Base-by-base conservation (phyloP, 2,113 vertebrate species). In the Perca schrenkii region DNA sequence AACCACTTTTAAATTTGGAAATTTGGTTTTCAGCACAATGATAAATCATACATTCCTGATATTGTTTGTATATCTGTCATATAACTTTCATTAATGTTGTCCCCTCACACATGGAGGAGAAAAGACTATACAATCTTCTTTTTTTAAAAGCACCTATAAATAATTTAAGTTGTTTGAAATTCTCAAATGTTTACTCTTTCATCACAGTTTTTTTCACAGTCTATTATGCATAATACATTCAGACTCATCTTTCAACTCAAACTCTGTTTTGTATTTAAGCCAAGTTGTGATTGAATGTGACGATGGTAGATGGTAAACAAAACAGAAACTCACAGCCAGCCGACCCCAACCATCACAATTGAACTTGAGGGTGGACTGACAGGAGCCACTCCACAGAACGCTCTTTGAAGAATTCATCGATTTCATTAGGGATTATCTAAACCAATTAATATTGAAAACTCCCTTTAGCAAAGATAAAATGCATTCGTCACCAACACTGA, bases 331-430 rank as follows among this genome's bases (percentile, higher is more conserved):
- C n/a, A n/a, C n/a, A n/a, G n/a, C n/a, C n/a, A n/a, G n/a, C n/a
- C n/a, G n/a, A n/a, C n/a, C n/a, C n/a, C n/a, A n/a, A n/a, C n/a
- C n/a, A n/a, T n/a, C n/a, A n/a, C n/a, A n/a, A n/a, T n/a, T n/a
- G 66, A 73, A 64, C 43, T 36, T 7, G 66, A 67, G 6, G 28
- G 10, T 19, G 53, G 58, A 72, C 82, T 75, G 86, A 80, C 74
- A 74, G 40, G 19, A 28, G 43, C 15, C 0, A 17, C n/a, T 47
- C 58, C 3, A 0, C 56, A n/a, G 58, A 36, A 40, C 65, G 22
- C 56, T 56, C 79, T 85, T 82, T 90, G 68, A 85, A 88, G 60
- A 72, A 36, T n/a, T 21, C 0, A 14, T 71, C 16, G 43, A 77
- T 67, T 70, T 71, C 81, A 77, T 54, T 21, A 0, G 77, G 57